A percentile compares a stretch with the other conserved stretches of the same genome.
Conservation (phyloP, 2,888 invertebrate species). For the Drosophila pseudotalamancana region DNA sequence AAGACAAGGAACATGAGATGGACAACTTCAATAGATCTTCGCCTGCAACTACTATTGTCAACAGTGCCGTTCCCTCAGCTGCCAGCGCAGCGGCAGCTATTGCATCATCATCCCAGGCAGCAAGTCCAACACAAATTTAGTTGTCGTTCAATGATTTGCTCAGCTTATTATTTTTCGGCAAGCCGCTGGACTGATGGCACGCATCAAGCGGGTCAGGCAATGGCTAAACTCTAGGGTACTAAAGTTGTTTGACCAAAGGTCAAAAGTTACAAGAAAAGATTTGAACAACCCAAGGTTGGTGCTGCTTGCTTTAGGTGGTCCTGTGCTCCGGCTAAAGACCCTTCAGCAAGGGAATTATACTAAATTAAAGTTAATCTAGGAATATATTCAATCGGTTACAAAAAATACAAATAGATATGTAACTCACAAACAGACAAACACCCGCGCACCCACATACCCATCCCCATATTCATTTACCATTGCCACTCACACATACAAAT, state of each 20-base stretch:
- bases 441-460: neutral
- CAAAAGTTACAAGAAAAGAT: conserved; percentile 41
- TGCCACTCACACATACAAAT: conserved; percentile 26
- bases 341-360: conserved; percentile 19
- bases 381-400: conserved; percentile 39
- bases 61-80: conserved; percentile 25
- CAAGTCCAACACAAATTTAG: conserved; percentile 81
- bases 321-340: conserved; percentile 16
- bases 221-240: conserved; percentile 44
- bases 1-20: conserved; percentile 24
- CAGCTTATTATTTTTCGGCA: conserved; percentile 81
- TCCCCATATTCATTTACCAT: conserved; percentile 11
- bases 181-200: conserved; percentile 70
- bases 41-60: conserved; percentile 29
- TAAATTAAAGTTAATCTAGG: conserved; percentile 48
- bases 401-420: conserved; percentile 26
- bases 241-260: conserved; percentile 73
- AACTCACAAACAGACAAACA: conserved; percentile 32
- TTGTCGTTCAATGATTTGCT: conserved; percentile 83
- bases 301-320: conserved; percentile 45
- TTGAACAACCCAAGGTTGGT: conserved; percentile 70
- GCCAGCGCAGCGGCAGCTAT: conserved; percentile 39
- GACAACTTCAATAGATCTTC: conserved; percentile 30
- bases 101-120: conserved; percentile 68
- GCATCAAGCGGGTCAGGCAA: conserved; percentile 13